Percentiles rank a stretch among this genome's conserved stretches.
Conservation (phyloP, 2,888 invertebrate species). For the Mythimna vitellina region DNA sequence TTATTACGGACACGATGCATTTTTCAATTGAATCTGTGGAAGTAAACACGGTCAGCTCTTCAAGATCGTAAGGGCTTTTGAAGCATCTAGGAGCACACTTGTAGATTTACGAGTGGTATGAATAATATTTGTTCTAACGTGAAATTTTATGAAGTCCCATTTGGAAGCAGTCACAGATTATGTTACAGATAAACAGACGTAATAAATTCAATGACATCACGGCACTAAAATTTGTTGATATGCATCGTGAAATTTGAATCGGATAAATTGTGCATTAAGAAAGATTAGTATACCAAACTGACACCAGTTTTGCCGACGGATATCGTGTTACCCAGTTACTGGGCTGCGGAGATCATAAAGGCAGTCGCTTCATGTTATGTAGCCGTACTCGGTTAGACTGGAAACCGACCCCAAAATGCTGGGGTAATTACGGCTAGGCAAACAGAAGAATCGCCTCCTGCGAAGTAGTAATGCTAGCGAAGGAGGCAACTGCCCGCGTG, state of each 20-base stretch:
- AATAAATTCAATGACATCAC: slow-evolving; percentile 44
- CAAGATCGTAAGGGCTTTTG: slow-evolving; percentile 49
- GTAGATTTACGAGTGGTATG: slow-evolving; percentile 1
- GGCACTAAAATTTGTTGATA: slow-evolving; percentile 25
- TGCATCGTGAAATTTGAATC: slow-evolving; percentile 31
- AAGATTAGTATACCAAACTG: too few relatives aligned
- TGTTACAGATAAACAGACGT: slow-evolving; percentile 47
- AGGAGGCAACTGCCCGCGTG: too few relatives aligned
- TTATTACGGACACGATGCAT: slow-evolving; percentile 73
- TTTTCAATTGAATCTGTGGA: slow-evolving; percentile 74
- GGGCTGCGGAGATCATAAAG: too few relatives aligned
- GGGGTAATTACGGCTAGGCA: too few relatives aligned
- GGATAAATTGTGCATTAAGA: slow-evolving; percentile 20
- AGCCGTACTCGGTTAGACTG: too few relatives aligned
- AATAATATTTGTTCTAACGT: slow-evolving; percentile 30
- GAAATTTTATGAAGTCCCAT: slow-evolving; percentile 29
- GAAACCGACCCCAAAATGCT: too few relatives aligned
- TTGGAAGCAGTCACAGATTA: slow-evolving; percentile 29
- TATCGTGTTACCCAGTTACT: too few relatives aligned
- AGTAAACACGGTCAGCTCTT: slow-evolving; percentile 60
- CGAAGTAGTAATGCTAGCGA: too few relatives aligned
- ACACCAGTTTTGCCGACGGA: too few relatives aligned
- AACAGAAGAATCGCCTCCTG: too few relatives aligned
- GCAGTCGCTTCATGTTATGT: too few relatives aligned
- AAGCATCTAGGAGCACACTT: slow-evolving; percentile 8